Percentiles rank a stretch among this genome's conserved stretches.
phyloP scores from a whole-genome alignment of 2,888 invertebrate species.

The Shargacucullia verbasci region DNA sequence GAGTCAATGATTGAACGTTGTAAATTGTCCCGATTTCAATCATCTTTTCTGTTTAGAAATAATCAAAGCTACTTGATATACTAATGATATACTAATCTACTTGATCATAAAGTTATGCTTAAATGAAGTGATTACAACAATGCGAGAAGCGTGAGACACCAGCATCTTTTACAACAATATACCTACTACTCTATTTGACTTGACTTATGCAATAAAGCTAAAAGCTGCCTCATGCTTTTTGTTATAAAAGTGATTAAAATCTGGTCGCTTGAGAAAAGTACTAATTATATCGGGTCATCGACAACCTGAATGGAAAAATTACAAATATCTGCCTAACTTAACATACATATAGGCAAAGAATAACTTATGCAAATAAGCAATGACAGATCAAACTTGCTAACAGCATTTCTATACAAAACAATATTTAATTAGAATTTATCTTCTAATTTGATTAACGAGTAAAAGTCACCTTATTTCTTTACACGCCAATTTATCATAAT shows the following conservation, averaged over 20 bases:
- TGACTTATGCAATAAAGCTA: slow-evolving; percentile 23
- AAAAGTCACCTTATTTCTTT: slow-evolving; percentile 49
- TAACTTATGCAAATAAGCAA: slow-evolving; percentile 4
- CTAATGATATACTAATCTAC: slow-evolving; percentile 31
- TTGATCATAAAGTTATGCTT: slow-evolving; percentile 38
- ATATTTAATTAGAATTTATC: slow-evolving; percentile 38
- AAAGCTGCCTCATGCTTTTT: not conserved
- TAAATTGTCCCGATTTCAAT: slow-evolving; percentile 1
- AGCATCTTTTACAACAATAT: slow-evolving; percentile 31
- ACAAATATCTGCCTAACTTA: too few relatives aligned
- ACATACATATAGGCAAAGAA: too few relatives aligned
- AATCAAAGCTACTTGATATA: slow-evolving; percentile 3
- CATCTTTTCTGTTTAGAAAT: not conserved
- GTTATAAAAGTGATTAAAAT: not conserved
- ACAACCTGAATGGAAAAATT: too few relatives aligned
- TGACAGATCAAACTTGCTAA: slow-evolving; percentile 9
- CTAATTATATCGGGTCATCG: too few relatives aligned
- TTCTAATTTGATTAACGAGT: slow-evolving; percentile 41
- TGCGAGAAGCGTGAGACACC: slow-evolving; percentile 43
- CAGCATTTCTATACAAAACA: slow-evolving; percentile 19
- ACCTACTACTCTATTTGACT: slow-evolving; percentile 36
- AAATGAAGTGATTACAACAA: too few relatives aligned
- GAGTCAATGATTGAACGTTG: too few relatives aligned
- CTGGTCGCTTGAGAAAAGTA: too few relatives aligned
- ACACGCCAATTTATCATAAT: slow-evolving; percentile 46